Evolutionary conservation across 2,888 invertebrate species (phyloP).

Genomic region (Phortica okadai): DNA sequence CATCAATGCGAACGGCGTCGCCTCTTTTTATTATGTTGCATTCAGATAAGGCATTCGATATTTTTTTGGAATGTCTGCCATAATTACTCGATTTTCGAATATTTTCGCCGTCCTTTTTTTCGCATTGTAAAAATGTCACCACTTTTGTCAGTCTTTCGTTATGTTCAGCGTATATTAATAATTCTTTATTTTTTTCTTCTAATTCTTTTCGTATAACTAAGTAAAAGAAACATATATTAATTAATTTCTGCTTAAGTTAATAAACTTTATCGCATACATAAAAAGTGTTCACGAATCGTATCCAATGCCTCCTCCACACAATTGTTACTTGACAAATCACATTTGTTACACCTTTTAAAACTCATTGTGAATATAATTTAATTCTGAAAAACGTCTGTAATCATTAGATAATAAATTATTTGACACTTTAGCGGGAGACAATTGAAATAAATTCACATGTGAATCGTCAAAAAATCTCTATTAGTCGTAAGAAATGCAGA

Average conservation of each 20-base stretch:
- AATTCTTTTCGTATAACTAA: slow-evolving; percentile 49
- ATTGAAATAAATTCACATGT: too few species aligned
- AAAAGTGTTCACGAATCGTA: slow-evolving; percentile 64
- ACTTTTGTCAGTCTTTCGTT: slow-evolving; percentile 59
- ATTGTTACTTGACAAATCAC: slow-evolving; percentile 8
- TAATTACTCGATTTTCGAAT: too few species aligned
- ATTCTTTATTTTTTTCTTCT: too few species aligned
- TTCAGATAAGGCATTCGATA: too few species aligned
- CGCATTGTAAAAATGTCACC: slow-evolving; percentile 48
- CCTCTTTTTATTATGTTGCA: slow-evolving; percentile 1
- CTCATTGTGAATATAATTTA: too few species aligned
- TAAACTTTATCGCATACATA: slow-evolving; percentile 55
- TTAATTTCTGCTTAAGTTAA: slow-evolving; percentile 35
- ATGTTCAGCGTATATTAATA: slow-evolving; percentile 32
- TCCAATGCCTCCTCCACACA: slow-evolving; percentile 55
- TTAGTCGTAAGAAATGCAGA: too few species aligned
- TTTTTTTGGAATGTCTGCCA: too few species aligned
- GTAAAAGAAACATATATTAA: slow-evolving; percentile 33
- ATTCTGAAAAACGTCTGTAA: too few species aligned
- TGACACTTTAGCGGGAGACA: too few species aligned
- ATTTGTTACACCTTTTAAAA: too few species aligned
- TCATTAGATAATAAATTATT: too few species aligned
- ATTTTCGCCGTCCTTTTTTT: slow-evolving; percentile 15
- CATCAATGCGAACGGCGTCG: slow-evolving; percentile 36
- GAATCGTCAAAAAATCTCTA: too few species aligned